A percentile compares a stretch with the other conserved stretches of the same genome.
phyloP scores from a whole-genome alignment of 2,797 vertebrate species.

The Bradypodion ventrale region DNA sequence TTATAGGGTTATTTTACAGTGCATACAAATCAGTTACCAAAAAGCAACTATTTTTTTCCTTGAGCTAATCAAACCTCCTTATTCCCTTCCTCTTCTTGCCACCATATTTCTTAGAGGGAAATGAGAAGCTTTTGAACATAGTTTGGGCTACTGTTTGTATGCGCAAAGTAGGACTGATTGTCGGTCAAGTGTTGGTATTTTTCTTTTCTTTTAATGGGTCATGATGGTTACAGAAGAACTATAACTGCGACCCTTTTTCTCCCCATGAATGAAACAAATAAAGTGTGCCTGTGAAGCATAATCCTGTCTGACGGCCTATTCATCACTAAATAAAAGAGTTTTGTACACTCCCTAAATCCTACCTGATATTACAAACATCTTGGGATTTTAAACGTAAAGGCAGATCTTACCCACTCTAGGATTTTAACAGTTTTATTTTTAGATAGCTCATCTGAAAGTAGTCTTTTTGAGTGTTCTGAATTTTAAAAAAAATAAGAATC shows the following conservation, averaged over 20 bases:
- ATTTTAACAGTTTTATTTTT: constrained; percentile 77
- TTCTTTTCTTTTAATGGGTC: constrained; percentile 33
- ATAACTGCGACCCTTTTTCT: constrained; percentile 50
- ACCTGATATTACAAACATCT: constrained; percentile 64
- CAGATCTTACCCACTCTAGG: constrained; percentile 67
- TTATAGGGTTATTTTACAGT: constrained; percentile 76
- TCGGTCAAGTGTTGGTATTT: constrained; percentile 64
- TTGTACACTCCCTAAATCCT: constrained; percentile 75
- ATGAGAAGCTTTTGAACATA: constrained; percentile 52
- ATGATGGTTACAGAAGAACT: constrained; percentile 37
- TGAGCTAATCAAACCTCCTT: constrained; percentile 63
- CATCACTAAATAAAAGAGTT: constrained; percentile 69
- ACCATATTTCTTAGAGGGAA: constrained; percentile 56
- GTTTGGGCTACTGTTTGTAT: constrained; percentile 59
- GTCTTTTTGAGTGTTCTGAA: constrained; percentile 64
- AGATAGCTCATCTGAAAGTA: constrained; percentile 71
- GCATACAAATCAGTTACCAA: constrained; percentile 74
- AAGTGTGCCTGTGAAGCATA: constrained; percentile 65
- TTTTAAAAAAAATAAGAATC: constrained; percentile 69
- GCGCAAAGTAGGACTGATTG: constrained; percentile 62
- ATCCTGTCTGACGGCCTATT: constrained; percentile 65
- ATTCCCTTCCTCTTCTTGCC: constrained; percentile 64
- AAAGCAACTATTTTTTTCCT: constrained; percentile 66
- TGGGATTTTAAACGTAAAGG: constrained; percentile 72
- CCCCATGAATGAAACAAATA: constrained; percentile 65